Evolutionary conservation across 2,888 invertebrate genomes (phyloP), one percentile per base, ranked within the genome.

Genomic region (Aleiodes alternator): DNA sequence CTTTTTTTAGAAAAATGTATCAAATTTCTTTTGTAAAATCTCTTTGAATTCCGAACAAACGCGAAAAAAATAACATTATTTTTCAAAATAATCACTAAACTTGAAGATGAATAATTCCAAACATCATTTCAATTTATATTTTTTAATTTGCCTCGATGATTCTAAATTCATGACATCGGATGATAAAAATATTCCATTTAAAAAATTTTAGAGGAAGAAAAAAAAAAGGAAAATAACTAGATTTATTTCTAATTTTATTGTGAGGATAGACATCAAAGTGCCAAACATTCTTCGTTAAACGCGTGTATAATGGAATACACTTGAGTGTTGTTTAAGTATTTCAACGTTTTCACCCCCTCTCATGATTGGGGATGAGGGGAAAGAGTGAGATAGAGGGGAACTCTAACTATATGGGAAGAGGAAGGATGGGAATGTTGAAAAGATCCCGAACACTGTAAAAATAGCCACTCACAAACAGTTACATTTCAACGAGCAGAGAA

Each of bases 261-360:
- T 34, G 16, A 23, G 43, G 23, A 48, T 83, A 82, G 85, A 68
- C 51, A 68, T 68, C 50, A 68, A 51, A 68, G 68, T 68, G 68
- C 51, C 68, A 68, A 50, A 68, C 68, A 51, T 68, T 64, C 64
- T 64, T 68, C 68, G 68, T 68, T 68, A 68, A 68, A 68, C 88
- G 86, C 86, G 86, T 87, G 87, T 85, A 85, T 86, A 85, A 86
- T 85, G 87, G 88, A 88, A 88, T 88, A 89, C 84, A 84, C 84
- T 85, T 86, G 86, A 88, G 89, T 88, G 89, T 88, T 88, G 86
- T 85, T 89, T 88, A 86, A 89, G 89, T 88, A 88, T 84, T 89
- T 85, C 89, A 88, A 87, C 87, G 87, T 89, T 89, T 86, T 86
- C 84, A 31, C 74, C 84, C 82, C 84, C 72, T 66, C 48, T 56